A percentile compares a stretch with the other conserved stretches of the same genome.
These are phyloP conservation scores for Indicator maculatus DNA, from an alignment of 2,113 vertebrate species.

Conservation along the genomic window DNA sequence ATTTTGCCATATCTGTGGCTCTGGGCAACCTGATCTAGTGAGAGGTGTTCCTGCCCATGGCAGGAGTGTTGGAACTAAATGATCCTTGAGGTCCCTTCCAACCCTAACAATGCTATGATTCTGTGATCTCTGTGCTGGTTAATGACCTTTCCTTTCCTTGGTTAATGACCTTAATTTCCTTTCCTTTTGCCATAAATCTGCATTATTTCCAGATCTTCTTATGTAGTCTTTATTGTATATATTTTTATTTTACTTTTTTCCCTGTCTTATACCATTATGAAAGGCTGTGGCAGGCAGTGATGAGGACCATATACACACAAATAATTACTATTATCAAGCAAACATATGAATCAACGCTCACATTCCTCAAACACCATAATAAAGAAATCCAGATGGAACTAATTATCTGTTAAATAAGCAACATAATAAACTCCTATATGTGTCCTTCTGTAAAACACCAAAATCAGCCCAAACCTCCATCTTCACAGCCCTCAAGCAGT, in stretches of 20 bases:
- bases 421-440: not conserved
- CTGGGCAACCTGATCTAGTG: too few relatives aligned
- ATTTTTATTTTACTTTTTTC: not conserved
- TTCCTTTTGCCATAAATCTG: not conserved
- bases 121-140: not conserved
- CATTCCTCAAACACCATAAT: not conserved
- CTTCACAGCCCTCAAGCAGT: not conserved
- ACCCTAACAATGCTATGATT: too few relatives aligned
- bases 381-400: not conserved
- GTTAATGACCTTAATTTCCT: not conserved
- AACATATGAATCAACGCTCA: not conserved
- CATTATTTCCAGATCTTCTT: not conserved
- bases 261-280: not conserved
- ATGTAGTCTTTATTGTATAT: not conserved
- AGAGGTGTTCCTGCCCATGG: too few relatives aligned
- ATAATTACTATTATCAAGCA: not conserved
- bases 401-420: not conserved
- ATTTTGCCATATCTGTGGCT: not conserved
- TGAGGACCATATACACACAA: not conserved
- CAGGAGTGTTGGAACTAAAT: too few relatives aligned
- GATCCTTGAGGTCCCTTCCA: too few relatives aligned
- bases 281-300: not conserved
- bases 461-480: not conserved
- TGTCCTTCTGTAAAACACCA: not conserved
- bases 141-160: not conserved